A percentile compares a stretch with the other conserved stretches of the same genome.
phyloP scores from a whole-genome alignment of 2,888 invertebrate genomes.

The Chorisops tibialis region DNA sequence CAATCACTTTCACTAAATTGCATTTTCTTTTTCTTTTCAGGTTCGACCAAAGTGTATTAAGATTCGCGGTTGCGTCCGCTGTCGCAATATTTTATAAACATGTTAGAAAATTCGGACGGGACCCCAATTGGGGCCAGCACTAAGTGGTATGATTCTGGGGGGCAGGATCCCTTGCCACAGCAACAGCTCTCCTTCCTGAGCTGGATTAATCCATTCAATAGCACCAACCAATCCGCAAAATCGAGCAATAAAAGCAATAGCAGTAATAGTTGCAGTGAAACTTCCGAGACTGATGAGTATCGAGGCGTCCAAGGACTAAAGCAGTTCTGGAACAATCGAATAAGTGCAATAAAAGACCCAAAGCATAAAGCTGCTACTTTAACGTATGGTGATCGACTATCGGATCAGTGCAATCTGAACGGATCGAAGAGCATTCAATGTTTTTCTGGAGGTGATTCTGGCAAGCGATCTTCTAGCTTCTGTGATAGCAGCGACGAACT shows the following conservation, averaged over 20 bases:
- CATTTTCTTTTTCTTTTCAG: constrained; percentile 1
- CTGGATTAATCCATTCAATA: constrained; percentile 20
- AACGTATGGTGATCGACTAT: neutral
- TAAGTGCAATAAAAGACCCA: constrained; percentile 38
- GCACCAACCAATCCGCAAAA: neutral
- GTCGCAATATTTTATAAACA: neutral
- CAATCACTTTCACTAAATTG: too few relatives aligned
- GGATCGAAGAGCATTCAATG: neutral
- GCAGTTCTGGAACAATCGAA: constrained; percentile 50
- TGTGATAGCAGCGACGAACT: constrained; percentile 17
- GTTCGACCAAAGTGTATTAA: neutral
- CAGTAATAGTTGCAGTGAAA: neutral
- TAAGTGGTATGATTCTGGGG: constrained; percentile 15
- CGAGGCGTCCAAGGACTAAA: constrained; percentile 49
- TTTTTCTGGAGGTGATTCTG: neutral
- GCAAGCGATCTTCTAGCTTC: constrained; percentile 13
- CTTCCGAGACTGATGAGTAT: constrained; percentile 38
- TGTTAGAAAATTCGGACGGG: constrained; percentile 7
- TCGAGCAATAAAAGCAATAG: neutral
- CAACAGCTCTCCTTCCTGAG: constrained; percentile 11
- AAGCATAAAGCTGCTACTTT: constrained; percentile 36
- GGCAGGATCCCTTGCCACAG: neutral
- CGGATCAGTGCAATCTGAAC: neutral
- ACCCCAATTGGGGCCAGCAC: neutral
- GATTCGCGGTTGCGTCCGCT: neutral